Percentiles rank a stretch among this genome's conserved stretches.
phyloP scores from a whole-genome alignment of 2,113 vertebrate species.

The Coracopsis vasa region DNA sequence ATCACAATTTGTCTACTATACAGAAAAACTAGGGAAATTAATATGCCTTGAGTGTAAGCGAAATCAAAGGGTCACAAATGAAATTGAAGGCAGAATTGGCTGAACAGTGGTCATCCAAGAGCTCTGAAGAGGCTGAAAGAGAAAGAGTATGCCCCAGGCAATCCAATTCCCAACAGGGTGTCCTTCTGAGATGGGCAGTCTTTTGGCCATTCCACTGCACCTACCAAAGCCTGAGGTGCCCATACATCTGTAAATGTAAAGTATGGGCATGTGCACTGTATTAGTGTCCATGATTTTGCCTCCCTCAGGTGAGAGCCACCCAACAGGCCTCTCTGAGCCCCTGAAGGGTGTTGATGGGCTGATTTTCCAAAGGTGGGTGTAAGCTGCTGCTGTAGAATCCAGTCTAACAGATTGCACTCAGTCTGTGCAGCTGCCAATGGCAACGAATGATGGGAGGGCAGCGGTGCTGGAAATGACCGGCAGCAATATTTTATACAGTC shows the following conservation, averaged over 20 bases:
- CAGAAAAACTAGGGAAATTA: neutral
- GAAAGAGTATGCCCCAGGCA: neutral
- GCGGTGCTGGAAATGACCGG: neutral
- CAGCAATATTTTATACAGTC: neutral
- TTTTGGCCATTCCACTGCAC: rapidly evolving
- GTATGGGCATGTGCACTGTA: rapidly evolving
- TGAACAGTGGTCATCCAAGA: neutral
- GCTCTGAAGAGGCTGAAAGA: neutral
- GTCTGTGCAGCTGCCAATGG: neutral
- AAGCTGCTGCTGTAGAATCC: neutral
- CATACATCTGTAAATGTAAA: neutral
- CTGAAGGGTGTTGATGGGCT: neutral
- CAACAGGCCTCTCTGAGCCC: neutral
- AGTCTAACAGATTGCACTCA: neutral
- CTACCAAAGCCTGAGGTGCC: neutral
- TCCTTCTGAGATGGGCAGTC: neutral
- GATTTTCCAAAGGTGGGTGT: neutral
- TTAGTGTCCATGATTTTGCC: neutral
- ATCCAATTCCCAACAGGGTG: neutral
- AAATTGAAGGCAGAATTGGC: neutral
- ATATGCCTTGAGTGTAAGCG: neutral
- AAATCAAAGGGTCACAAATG: neutral
- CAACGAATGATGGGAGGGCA: neutral
- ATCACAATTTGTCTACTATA: rapidly evolving
- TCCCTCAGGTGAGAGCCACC: neutral